These are phyloP conservation scores for Haplochromis vanheusdeni DNA, from an alignment of 2,113 vertebrate species.

Conservation along the genomic window DNA sequence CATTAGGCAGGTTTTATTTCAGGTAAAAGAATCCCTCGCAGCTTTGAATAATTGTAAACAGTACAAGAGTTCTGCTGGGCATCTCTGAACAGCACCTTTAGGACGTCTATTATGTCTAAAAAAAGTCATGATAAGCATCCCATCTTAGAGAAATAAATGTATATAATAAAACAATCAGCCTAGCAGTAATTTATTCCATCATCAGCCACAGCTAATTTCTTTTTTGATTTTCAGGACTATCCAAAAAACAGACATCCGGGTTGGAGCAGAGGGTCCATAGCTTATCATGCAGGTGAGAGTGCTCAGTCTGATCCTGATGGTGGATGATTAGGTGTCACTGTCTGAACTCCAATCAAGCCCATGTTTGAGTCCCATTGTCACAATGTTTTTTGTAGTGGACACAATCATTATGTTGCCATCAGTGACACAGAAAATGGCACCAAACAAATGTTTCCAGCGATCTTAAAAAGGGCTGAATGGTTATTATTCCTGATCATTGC, in stretches of 20 bases:
- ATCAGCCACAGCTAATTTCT: not conserved
- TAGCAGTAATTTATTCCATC: not conserved
- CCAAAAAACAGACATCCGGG: constrained; percentile 91
- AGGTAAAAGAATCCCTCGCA: not conserved
- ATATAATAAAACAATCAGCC: not conserved
- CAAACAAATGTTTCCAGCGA: not conserved
- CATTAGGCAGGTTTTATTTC: not conserved
- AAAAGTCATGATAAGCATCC: not conserved
- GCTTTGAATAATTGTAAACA: not conserved
- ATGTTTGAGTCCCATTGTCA: not conserved
- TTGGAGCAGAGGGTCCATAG: constrained; percentile 91
- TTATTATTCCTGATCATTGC: not conserved
- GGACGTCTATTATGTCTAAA: not conserved
- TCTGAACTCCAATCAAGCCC: not conserved
- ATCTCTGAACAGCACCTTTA: not conserved
- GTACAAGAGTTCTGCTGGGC: not conserved
- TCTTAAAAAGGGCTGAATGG: not conserved
- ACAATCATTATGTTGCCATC: not conserved
- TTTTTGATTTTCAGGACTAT: constrained; percentile 75
- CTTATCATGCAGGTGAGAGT: constrained; percentile 85
- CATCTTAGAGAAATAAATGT: not conserved
- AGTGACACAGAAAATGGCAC: not conserved
- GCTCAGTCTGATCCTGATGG: not conserved
- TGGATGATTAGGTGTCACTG: not conserved
- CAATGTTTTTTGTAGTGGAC: not conserved